phyloP scores from a whole-genome alignment of 2,797 vertebrate genomes.

The Chelmon rostratus region DNA sequence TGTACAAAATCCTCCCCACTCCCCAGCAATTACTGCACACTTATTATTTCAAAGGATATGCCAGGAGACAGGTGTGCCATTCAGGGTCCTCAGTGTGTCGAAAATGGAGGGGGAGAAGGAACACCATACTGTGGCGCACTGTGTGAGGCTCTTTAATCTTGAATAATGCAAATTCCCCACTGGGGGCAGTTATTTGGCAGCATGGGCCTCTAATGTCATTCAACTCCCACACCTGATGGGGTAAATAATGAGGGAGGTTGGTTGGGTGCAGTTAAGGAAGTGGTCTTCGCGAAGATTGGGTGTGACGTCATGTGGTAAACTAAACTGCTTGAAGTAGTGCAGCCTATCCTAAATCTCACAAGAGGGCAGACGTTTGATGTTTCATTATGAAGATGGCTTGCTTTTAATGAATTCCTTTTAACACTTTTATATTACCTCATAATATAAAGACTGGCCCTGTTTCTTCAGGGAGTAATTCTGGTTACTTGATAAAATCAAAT shows the following conservation, averaged over 20 bases:
- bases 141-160: constrained; percentile 85
- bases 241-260: constrained; percentile 82
- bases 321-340: constrained; percentile 21
- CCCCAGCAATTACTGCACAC: constrained; percentile 85
- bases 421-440: constrained; percentile 57
- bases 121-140: constrained; percentile 76
- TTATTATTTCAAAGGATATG: constrained; percentile 87
- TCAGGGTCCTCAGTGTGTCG: constrained; percentile 78
- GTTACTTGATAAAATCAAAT: constrained; percentile 68
- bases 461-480: constrained; percentile 59
- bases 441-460: constrained; percentile 64
- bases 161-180: constrained; percentile 88
- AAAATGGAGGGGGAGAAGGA: constrained; percentile 82
- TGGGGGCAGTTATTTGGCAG: constrained; percentile 85
- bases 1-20: constrained; percentile 83
- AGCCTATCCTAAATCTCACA: constrained; percentile 29
- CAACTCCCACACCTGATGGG: constrained; percentile 80
- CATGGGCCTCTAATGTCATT: constrained; percentile 81
- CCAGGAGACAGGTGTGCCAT: constrained; percentile 88
- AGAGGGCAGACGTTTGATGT: constrained; percentile 44
- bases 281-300: constrained; percentile 49
- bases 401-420: constrained; percentile 62
- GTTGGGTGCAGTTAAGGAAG: constrained; percentile 62
- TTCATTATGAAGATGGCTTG: constrained; percentile 59
- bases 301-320: constrained; percentile 44